Base-by-base conservation (phyloP, 2,113 vertebrate species). In the Ploceus nigricollis region DNA sequence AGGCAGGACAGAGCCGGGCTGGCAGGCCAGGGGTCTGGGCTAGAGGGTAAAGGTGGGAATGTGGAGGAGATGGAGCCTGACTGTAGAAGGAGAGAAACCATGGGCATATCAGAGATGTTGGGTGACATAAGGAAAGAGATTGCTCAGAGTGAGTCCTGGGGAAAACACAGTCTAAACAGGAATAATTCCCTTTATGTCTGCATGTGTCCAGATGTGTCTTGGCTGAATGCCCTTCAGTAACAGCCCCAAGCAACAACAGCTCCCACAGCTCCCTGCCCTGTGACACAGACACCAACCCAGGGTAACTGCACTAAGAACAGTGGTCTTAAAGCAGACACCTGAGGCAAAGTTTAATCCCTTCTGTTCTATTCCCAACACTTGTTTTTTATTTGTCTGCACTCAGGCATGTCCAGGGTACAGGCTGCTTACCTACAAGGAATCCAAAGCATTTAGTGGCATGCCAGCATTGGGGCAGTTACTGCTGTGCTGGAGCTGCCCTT, bases 371-470 rank as follows among this genome's bases (percentile, higher is more conserved):
- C 61, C 60, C 22, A n/a, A 15, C 19, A 40, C 30, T 27, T n/a
- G 65, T 25, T 84, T 92, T 89, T 78, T 15, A 60, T 73, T 92
- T 79, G 15, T 17, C 39, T 3, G 39, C 28, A n/a, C 25, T 56
- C 3, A 30, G 44, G 20, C 57, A 78, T 10, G 40, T 82, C 68
- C 47, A 51, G 31, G 24, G 69, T 69, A 89, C 47, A 9, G 1
- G 15, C 21, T 84, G 24, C 63, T 87, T 85, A 87, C 94, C 91
- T 95, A 51, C 13, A 56, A 95, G 73, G 87, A 97, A 94, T 94
- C 48, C 0, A 0, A 87, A 85, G 48, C 53, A 82, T 94, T 92
- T 70, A 87, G 31, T 57, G 48, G 56, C n/a, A 9, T 76, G 69
- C 64, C 81, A 91, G 70, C 51, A 39, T 1, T 58, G 40, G 42